These are phyloP conservation scores for Achatina immaculata DNA, from an alignment of 1,140 invertebrate species.

Conservation along the genomic window DNA sequence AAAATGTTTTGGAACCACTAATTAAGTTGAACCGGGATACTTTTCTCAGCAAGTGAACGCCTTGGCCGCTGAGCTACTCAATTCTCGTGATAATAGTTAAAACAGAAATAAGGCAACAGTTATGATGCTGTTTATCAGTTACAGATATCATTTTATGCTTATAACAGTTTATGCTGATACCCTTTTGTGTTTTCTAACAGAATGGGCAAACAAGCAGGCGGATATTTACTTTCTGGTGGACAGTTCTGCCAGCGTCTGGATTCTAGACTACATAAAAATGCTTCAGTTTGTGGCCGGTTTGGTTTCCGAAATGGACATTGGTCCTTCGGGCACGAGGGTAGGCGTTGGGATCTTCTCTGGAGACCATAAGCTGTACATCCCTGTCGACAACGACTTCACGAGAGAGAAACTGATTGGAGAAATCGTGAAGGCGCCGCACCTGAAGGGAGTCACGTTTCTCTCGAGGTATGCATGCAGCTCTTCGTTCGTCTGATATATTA, in stretches of 20 bases:
- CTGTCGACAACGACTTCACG: not conserved
- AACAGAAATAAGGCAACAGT: too few relatives aligned
- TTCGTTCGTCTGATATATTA: too few relatives aligned
- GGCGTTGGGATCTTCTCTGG: slow-evolving; percentile 55
- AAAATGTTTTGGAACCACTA: too few relatives aligned
- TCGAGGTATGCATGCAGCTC: slow-evolving; percentile 24
- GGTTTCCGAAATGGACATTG: slow-evolving; percentile 52
- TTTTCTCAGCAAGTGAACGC: too few relatives aligned
- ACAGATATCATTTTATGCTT: too few relatives aligned
- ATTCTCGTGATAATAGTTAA: too few relatives aligned
- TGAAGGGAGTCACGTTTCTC: not conserved
- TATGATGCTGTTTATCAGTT: too few relatives aligned
- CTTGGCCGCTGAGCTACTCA: too few relatives aligned
- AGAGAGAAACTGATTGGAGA: not conserved
- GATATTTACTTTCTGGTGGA: slow-evolving; percentile 59
- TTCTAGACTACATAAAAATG: slow-evolving; percentile 50
- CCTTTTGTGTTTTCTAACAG: not conserved
- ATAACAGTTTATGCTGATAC: too few relatives aligned
- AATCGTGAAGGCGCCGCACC: not conserved
- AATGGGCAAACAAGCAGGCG: slow-evolving; percentile 45
- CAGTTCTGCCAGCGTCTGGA: slow-evolving; percentile 52
- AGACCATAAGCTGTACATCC: not conserved
- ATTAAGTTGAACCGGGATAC: too few relatives aligned
- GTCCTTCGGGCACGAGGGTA: slow-evolving; percentile 49
- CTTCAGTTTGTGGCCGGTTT: slow-evolving; percentile 54